Conservation (phyloP, 2,888 invertebrate genomes). For the Boloria euphrosyne region DNA sequence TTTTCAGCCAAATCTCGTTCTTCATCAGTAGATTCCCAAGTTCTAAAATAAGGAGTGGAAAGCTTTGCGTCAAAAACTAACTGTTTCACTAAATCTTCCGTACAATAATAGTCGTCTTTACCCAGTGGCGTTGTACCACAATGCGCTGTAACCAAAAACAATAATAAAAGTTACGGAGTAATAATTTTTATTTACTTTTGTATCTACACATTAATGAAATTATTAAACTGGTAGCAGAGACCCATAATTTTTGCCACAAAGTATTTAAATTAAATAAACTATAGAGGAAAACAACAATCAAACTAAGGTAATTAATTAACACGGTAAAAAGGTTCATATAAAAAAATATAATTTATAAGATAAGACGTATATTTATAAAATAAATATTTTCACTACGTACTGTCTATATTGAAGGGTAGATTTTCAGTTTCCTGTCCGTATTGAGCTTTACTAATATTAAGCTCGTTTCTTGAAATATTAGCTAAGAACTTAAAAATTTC, state of each 20-base stretch:
- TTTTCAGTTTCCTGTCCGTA: slow-evolving; percentile 58
- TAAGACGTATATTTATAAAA: not conserved
- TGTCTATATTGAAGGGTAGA: slow-evolving; percentile 53
- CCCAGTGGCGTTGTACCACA: slow-evolving; percentile 84
- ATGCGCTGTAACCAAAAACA: slow-evolving; percentile 72
- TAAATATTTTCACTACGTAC: slow-evolving; percentile 50
- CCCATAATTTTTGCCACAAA: too few species aligned
- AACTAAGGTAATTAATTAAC: too few species aligned
- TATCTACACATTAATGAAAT: too few species aligned
- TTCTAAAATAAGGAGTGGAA: slow-evolving; percentile 82
- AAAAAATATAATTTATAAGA: too few species aligned
- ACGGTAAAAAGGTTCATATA: too few species aligned
- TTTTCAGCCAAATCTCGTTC: slow-evolving; percentile 82
- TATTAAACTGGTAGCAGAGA: too few species aligned
- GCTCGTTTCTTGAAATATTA: slow-evolving; percentile 80
- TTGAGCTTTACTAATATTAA: slow-evolving; percentile 70
- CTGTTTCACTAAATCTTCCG: slow-evolving; percentile 91
- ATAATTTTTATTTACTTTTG: too few species aligned
- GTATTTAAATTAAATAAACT: too few species aligned
- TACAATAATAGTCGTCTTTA: slow-evolving; percentile 90
- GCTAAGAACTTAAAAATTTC: slow-evolving; percentile 89
- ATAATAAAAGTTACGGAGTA: not conserved
- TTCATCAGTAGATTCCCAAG: slow-evolving; percentile 76
- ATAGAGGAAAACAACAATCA: too few species aligned
- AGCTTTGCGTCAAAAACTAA: slow-evolving; percentile 93